These are phyloP conservation scores for Lanistes nyassanus DNA, from an alignment of 1,140 invertebrate genomes.

Conservation along the genomic window DNA sequence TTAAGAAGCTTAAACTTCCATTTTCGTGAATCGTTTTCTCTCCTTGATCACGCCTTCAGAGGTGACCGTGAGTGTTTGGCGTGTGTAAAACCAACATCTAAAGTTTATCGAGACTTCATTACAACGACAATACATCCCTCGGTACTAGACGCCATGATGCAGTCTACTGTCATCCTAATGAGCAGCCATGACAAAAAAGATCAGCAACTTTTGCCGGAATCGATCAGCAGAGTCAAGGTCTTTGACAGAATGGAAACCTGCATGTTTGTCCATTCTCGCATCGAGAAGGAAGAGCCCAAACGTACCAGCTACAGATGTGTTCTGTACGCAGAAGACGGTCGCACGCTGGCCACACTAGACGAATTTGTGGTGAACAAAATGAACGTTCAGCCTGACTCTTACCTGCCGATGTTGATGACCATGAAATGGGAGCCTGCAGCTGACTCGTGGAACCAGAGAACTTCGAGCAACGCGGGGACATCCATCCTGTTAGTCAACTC, in stretches of 20 bases:
- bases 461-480: no score
- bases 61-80: conserved; percentile 37
- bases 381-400: no score
- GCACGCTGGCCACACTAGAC: no score
- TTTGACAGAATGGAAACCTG: conserved; percentile 2
- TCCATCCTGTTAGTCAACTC: no score
- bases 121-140: conserved; percentile 44
- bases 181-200: conserved; percentile 9
- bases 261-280: conserved; percentile 20
- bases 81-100: conserved; percentile 28
- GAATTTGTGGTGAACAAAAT: no score
- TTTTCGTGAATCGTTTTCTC: conserved; percentile 35
- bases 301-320: conserved; percentile 17
- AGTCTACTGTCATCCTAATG: conserved; percentile 29
- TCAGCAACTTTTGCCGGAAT: conserved; percentile 3
- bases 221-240: conserved; percentile 4
- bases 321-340: no score
- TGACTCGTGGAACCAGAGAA: no score
- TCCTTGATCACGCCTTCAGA: conserved; percentile 31
- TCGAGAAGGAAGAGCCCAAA: conserved; percentile 4
- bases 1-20: conserved; percentile 36
- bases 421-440: no score
- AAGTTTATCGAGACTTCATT: conserved; percentile 29
- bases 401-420: no score
- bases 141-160: conserved; percentile 41